Evolutionary conservation across 2,113 vertebrate genomes (phyloP).

Genomic region (Paradisaea rubra): DNA sequence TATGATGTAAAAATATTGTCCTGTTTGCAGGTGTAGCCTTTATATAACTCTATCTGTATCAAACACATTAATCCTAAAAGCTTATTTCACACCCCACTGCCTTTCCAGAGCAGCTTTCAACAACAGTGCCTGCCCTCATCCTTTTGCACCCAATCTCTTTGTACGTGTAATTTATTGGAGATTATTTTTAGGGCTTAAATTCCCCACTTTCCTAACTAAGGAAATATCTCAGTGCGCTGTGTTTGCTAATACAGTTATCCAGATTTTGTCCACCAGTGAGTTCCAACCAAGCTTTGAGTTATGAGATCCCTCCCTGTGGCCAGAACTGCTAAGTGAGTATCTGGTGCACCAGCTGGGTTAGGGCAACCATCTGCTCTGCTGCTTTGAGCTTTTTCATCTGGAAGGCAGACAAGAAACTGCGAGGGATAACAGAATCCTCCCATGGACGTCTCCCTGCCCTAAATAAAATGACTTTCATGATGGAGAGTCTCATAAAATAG

Average conservation of each 20-base stretch:
- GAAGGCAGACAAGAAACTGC: not conserved
- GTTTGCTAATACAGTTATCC: not conserved
- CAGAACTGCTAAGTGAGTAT: conserved; percentile 15
- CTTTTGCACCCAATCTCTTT: not conserved
- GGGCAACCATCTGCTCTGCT: conserved; percentile 40
- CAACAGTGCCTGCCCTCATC: not conserved
- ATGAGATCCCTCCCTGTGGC: conserved; percentile 31
- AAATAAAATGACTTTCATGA: not conserved
- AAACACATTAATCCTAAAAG: not conserved
- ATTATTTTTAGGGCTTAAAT: not conserved
- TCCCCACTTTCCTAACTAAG: not conserved
- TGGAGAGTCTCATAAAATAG: not conserved
- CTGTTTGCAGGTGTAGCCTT: not conserved
- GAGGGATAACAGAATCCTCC: not conserved
- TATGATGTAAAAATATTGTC: not conserved
- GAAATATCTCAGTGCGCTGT: not conserved
- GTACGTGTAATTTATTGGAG: not conserved
- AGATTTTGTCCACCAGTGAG: conserved; percentile 1
- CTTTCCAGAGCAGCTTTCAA: not conserved
- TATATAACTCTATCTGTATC: not conserved
- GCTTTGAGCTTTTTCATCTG: conserved; percentile 24
- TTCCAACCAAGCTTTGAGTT: not conserved
- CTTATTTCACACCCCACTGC: conserved; percentile 11
- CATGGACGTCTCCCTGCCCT: not conserved
- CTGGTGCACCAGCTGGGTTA: conserved; percentile 38